phyloP scores from a whole-genome alignment of 1,140 invertebrate species.

The Aphelinus atriplicis region DNA sequence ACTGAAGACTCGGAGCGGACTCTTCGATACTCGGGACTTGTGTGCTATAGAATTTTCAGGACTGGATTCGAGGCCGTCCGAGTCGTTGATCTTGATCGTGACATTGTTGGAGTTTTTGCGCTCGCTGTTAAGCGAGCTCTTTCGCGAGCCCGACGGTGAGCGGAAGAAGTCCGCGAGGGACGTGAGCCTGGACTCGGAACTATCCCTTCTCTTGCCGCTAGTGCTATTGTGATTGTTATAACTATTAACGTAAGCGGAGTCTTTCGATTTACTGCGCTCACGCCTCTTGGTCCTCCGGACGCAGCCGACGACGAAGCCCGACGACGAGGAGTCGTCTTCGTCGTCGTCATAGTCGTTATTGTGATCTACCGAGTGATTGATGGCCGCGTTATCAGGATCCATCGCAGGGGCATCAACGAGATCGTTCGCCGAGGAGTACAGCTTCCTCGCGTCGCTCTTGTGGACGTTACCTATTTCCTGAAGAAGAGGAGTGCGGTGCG shows the following conservation, averaged over 20 bases:
- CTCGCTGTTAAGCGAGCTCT: conserved; percentile 55
- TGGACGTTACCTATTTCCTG: conserved; percentile 72
- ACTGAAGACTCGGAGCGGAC: conserved; percentile 59
- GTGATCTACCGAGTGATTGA: neutral
- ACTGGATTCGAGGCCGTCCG: conserved; percentile 57
- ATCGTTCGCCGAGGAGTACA: conserved; percentile 65
- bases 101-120: conserved; percentile 51
- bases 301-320: conserved; percentile 35
- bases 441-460: conserved; percentile 56
- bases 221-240: neutral
- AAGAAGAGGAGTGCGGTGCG: conserved; percentile 60
- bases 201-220: conserved; percentile 55
- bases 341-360: conserved; percentile 3
- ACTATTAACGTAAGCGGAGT: conserved; percentile 39
- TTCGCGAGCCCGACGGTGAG: conserved; percentile 62
- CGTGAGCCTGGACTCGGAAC: conserved; percentile 59
- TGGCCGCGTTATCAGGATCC: neutral
- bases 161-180: conserved; percentile 62
- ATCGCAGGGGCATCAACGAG: conserved; percentile 51
- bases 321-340: conserved; percentile 31
- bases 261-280: conserved; percentile 62
- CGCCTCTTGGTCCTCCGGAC: conserved; percentile 55
- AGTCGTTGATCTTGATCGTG: conserved; percentile 53
- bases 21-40: conserved; percentile 60
- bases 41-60: conserved; percentile 57